These are phyloP conservation scores for Panthera tigris DNA, from an alignment of 2,113 vertebrate genomes.

Conservation along the genomic window DNA sequence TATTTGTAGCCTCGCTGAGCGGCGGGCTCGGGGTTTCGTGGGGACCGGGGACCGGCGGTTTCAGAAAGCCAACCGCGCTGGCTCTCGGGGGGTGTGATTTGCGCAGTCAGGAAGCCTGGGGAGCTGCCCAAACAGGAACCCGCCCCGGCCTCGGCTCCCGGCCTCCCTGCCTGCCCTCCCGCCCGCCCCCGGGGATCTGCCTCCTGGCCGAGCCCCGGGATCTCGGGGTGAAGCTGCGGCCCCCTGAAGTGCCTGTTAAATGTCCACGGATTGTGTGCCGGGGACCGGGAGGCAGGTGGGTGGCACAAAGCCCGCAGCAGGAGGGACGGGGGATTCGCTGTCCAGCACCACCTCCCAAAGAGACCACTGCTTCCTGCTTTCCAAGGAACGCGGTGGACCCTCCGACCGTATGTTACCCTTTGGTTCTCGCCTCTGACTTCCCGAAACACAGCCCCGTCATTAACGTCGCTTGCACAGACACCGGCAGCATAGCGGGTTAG, in stretches of 20 bases:
- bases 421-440: not conserved
- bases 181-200: not conserved
- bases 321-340: accelerated
- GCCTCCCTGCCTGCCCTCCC: not conserved
- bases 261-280: accelerated
- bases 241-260: not conserved
- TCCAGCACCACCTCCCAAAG: not conserved
- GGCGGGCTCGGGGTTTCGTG: not conserved
- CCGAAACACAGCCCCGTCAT: not conserved
- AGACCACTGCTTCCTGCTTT: not conserved
- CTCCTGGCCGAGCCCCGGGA: not conserved
- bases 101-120: not conserved
- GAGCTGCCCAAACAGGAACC: not conserved
- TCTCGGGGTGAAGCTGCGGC: not conserved
- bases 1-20: not conserved
- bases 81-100: accelerated
- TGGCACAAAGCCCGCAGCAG: not conserved
- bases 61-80: not conserved
- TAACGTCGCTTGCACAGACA: not conserved
- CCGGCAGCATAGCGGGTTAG: accelerated
- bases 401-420: not conserved
- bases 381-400: accelerated
- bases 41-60: not conserved
- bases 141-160: not conserved
- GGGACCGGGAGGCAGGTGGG: not conserved